Evolutionary conservation across 2,888 invertebrate species (phyloP).

Genomic region (Harmothoe impar): DNA sequence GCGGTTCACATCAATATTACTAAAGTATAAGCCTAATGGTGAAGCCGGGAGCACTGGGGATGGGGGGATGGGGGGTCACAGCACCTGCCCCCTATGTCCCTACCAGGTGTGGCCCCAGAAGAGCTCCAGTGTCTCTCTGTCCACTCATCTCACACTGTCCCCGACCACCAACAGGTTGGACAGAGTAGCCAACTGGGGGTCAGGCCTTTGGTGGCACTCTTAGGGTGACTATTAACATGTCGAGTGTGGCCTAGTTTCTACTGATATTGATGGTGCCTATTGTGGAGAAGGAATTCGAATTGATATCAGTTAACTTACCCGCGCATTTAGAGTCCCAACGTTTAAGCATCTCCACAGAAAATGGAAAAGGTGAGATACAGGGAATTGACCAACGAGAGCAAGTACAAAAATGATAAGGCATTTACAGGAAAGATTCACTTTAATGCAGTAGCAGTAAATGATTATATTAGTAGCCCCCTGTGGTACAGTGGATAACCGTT

Average conservation of each 20-base stretch:
- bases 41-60: neutral
- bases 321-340: neutral
- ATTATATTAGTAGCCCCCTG: too few species aligned
- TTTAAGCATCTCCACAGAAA: too few species aligned
- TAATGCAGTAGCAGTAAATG: too few species aligned
- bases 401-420: too few species aligned
- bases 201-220: neutral
- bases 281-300: neutral
- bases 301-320: conserved; percentile 16
- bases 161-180: neutral
- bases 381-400: too few species aligned
- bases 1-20: too few species aligned
- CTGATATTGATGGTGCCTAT: conserved; percentile 30
- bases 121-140: conserved; percentile 9
- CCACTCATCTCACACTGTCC: neutral
- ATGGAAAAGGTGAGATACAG: too few species aligned
- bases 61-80: neutral
- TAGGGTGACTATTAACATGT: conserved; percentile 50
- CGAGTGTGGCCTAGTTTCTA: neutral
- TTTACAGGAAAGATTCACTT: too few species aligned
- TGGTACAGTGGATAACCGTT: too few species aligned
- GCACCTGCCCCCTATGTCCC: neutral
- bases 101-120: neutral
- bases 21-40: neutral
- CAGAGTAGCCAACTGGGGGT: conserved; percentile 2